Conservation (phyloP, 2,797 vertebrate genomes). For the Pangasius larnaudii region DNA sequence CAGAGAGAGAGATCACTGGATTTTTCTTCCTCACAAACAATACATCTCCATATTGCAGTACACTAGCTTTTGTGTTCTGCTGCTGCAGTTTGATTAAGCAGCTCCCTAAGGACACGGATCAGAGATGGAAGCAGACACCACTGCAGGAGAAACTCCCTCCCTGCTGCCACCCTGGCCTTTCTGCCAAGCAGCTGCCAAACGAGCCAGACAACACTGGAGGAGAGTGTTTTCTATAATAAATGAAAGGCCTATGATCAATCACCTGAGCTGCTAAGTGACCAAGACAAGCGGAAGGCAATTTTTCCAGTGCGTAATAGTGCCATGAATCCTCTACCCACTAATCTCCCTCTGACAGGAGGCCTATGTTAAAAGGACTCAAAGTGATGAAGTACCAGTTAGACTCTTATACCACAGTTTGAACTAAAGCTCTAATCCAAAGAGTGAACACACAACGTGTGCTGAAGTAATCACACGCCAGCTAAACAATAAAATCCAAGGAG, state of each 20-base stretch:
- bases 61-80: conserved; percentile 5
- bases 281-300: conserved; percentile 51
- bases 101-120: conserved; percentile 36
- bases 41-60: not conserved
- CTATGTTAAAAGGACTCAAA: conserved; percentile 33
- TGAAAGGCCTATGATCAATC: conserved; percentile 56
- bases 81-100: conserved; percentile 32
- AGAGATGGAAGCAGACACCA: conserved; percentile 42
- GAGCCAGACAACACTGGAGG: conserved; percentile 36
- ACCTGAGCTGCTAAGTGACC: conserved; percentile 58
- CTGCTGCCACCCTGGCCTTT: conserved; percentile 14
- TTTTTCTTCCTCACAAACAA: not conserved
- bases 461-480: not conserved
- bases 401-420: not conserved
- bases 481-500: not conserved
- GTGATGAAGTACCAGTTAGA: conserved; percentile 53
- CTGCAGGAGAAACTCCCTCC: conserved; percentile 10
- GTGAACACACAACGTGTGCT: conserved; percentile 2
- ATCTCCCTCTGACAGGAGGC: conserved; percentile 33
- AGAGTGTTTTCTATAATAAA: conserved; percentile 64
- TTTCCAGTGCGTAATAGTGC: conserved; percentile 30
- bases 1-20: too few relatives aligned
- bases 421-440: not conserved
- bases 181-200: conserved; percentile 37
- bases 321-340: conserved; percentile 45